Conservation (phyloP, 2,797 vertebrate species). For the Tapera naevia region DNA sequence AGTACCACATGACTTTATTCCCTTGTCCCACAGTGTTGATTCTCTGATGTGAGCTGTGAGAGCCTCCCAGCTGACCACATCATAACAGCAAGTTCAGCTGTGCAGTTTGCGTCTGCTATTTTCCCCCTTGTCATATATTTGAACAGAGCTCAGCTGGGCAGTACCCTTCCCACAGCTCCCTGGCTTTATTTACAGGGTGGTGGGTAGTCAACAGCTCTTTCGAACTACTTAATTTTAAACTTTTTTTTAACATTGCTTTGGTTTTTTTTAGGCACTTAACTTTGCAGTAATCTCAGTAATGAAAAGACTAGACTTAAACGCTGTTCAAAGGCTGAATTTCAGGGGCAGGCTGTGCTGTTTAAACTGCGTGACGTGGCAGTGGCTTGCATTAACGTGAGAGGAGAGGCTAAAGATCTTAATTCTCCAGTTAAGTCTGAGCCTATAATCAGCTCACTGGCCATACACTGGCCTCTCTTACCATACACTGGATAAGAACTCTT, state of each 20-base stretch:
- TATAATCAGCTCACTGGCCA: neutral
- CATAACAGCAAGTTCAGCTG: neutral
- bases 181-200: neutral
- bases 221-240: neutral
- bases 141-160: neutral
- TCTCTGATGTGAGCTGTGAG: accelerated
- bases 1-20: neutral
- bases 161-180: neutral
- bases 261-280: neutral
- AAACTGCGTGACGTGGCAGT: neutral
- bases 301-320: neutral
- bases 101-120: neutral
- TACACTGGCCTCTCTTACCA: neutral
- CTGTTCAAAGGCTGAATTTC: neutral
- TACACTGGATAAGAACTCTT: neutral
- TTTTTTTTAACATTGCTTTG: neutral
- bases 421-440: neutral
- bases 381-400: neutral
- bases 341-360: neutral
- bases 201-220: neutral
- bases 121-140: neutral
- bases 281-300: neutral
- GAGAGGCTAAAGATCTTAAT: neutral
- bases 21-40: neutral
- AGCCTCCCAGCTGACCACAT: neutral